Conservation (phyloP, 1,140 invertebrate genomes). For the Euwallacea fornicatus region DNA sequence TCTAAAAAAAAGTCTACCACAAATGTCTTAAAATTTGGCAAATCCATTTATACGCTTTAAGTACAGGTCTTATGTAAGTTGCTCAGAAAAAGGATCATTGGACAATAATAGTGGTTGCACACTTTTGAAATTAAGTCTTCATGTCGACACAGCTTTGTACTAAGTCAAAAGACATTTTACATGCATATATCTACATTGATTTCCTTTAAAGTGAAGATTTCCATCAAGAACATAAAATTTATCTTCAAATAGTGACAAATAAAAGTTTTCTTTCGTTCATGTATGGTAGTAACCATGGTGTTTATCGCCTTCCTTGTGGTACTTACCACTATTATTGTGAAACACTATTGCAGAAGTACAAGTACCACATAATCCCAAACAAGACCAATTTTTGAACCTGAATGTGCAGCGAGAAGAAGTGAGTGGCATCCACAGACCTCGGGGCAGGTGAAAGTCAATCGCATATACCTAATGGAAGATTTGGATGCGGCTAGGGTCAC, state of each 20-base stretch:
- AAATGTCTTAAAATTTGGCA: too few species aligned
- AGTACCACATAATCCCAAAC: slow-evolving; percentile 1
- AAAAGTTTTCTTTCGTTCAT: not conserved
- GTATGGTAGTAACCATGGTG: not conserved
- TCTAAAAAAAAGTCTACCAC: too few species aligned
- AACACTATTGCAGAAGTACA: not conserved
- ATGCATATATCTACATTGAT: too few species aligned
- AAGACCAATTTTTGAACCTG: slow-evolving; percentile 10
- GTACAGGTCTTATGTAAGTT: not conserved
- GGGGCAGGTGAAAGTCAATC: slow-evolving; percentile 12
- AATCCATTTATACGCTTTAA: too few species aligned
- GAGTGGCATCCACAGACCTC: slow-evolving; percentile 7
- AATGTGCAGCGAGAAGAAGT: slow-evolving; percentile 16
- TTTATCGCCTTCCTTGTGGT: not conserved
- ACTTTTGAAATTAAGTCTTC: too few species aligned
- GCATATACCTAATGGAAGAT: not conserved
- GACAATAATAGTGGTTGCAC: not conserved
- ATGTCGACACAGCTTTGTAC: not conserved
- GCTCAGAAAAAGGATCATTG: not conserved
- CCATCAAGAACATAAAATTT: not conserved
- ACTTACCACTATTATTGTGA: not conserved
- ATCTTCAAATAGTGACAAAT: not conserved
- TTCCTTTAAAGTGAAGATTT: not conserved
- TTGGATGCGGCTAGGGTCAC: not conserved
- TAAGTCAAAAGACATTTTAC: too few species aligned